A percentile compares a stretch with the other conserved stretches of the same genome.
Conservation (phyloP, 2,888 invertebrate species). For the Nymphalis urticae region DNA sequence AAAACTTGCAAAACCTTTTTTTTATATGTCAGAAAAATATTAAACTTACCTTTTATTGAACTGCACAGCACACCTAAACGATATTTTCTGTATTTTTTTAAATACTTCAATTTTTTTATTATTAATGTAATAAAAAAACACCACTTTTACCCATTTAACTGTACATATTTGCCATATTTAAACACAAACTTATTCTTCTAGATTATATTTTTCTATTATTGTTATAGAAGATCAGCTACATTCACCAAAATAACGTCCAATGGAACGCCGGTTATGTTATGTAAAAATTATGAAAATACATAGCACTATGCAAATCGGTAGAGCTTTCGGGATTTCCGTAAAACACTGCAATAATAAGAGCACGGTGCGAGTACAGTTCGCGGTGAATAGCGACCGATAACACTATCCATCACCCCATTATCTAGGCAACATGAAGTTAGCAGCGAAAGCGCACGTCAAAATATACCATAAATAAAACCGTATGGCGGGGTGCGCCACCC, state of each 20-base stretch:
- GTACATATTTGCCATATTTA: conserved; percentile 41
- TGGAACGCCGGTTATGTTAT: conserved; percentile 53
- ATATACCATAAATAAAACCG: conserved; percentile 79
- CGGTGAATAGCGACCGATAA: conserved; percentile 77
- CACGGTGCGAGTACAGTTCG: conserved; percentile 64
- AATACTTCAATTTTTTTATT: not conserved
- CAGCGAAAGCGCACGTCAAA: conserved; percentile 76
- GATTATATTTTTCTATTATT: too few species aligned
- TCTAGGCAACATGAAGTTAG: conserved; percentile 75
- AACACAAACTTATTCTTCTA: conserved; percentile 22
- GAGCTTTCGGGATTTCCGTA: conserved; percentile 59
- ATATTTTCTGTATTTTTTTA: not conserved
- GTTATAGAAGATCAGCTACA: conserved; percentile 31
- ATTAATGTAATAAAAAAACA: conserved; percentile 9
- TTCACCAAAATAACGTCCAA: conserved; percentile 51
- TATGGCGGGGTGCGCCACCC: conserved; percentile 65
- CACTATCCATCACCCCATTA: conserved; percentile 80
- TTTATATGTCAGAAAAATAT: not conserved
- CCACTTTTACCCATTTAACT: conserved; percentile 36
- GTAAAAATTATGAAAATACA: conserved; percentile 44
- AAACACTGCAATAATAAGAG: conserved; percentile 59
- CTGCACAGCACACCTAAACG: not conserved
- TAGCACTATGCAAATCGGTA: conserved; percentile 44
- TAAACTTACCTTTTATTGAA: conserved; percentile 19
- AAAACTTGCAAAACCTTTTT: not conserved